phyloP scores from a whole-genome alignment of 2,113 vertebrate genomes.

The Marcusenius ussheri region DNA sequence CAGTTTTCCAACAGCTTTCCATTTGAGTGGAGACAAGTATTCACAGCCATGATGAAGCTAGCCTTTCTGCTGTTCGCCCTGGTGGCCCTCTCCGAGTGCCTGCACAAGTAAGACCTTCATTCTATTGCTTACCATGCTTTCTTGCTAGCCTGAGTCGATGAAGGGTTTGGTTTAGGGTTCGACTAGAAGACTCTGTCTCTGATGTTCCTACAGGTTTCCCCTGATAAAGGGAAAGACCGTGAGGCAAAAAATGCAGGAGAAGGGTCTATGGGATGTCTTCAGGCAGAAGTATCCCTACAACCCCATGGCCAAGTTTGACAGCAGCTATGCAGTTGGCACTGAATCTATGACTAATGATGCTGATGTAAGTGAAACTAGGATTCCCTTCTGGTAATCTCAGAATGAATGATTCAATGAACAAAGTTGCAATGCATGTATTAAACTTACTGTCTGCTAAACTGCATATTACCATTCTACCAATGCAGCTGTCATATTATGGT shows the following conservation, averaged over 20 bases:
- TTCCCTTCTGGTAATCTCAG: background rate
- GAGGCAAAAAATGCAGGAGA: conserved; percentile 40
- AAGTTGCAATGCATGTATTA: background rate
- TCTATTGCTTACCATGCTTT: background rate
- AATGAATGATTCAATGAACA: background rate
- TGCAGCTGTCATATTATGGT: conserved; percentile 44
- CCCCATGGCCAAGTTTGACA: conserved; percentile 41
- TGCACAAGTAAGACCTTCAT: conserved; percentile 40
- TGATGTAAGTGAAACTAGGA: conserved; percentile 46
- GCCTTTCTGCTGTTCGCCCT: conserved; percentile 40
- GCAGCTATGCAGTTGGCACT: conserved; percentile 10
- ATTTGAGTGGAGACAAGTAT: conserved; percentile 13
- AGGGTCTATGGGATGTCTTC: conserved; percentile 43
- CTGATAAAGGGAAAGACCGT: conserved; percentile 44
- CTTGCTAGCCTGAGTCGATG: background rate
- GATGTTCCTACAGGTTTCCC: conserved; percentile 34
- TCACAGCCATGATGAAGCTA: conserved; percentile 43
- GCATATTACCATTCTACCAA: background rate
- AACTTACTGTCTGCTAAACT: background rate
- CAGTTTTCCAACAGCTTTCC: conserved; percentile 13
- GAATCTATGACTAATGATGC: conserved; percentile 55
- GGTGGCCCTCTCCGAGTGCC: conserved; percentile 42
- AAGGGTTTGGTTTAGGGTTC: background rate
- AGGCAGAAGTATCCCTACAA: conserved; percentile 35
- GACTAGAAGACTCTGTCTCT: conserved; percentile 31